Evolutionary conservation across 2,113 vertebrate species (phyloP), one percentile per base, ranked within the genome.

Genomic region (Ranitomeya variabilis): DNA sequence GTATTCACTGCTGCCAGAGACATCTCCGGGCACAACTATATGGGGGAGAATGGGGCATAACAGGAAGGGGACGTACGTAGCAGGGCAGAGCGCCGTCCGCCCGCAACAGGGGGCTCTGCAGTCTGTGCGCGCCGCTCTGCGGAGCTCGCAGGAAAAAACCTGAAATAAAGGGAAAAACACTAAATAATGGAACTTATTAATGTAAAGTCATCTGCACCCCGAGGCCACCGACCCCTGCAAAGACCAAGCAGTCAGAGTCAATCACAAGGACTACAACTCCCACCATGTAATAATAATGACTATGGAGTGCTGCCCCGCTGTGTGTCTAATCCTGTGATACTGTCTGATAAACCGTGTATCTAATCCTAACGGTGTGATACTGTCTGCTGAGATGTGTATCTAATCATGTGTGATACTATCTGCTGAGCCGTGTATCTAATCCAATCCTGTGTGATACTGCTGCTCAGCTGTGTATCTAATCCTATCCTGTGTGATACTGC

Each of bases 41-140:
- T 45, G 1, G 26, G 26, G 26, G 37, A 45, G 37, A 45, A 45
- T 45, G 9, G 26, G 12, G 52, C 59, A 55, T 0, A 80, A n/a
- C 23, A 18, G 11, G 60, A 15, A 31, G 21, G 0, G 11, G 4
- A 93, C 93, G 92, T 84, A 94, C 93, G 0, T 90, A 90, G 89
- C 93, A 94, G 23, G 82, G 76, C 11, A 0, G 26, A 67, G 1
- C 8, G 1, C 0, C 16, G 6, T 31, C 76, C 6, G 71, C 69
- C 69, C 23, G 14, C 62, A 93, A 88, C 5, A 4, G 19, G 16
- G 88, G 90, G n/a, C 81, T 83, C 37, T 0, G 7, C 21, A 83
- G 6, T 16, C 10, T n/a, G 21, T 51, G 8, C 0, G 37, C 13
- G 60, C 19, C 26, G 11, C 12, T 69, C 64, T 69, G 81, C 1